Conservation (phyloP, 2,797 vertebrate species). For the Acridotheres tristis region DNA sequence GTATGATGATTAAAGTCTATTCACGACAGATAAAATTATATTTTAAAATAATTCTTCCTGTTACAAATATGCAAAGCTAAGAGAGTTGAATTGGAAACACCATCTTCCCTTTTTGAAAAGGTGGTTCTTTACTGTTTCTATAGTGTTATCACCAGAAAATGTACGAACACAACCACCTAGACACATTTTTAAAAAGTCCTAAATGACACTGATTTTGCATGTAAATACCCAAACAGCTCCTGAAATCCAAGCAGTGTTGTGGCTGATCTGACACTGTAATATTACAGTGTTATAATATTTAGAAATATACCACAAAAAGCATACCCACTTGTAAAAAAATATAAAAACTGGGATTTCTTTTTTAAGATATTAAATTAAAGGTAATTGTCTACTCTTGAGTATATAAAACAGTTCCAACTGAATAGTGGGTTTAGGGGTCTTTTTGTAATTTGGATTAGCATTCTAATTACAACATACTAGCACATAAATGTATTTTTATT, state of each 20-base stretch:
- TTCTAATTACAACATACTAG: background rate
- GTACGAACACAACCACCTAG: background rate
- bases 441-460: background rate
- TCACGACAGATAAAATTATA: background rate
- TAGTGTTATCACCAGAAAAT: background rate
- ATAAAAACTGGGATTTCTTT: background rate
- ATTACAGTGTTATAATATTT: background rate
- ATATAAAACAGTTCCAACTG: background rate
- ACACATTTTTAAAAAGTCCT: background rate
- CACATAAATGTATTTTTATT: conserved; percentile 36
- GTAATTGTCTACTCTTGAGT: background rate
- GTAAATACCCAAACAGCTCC: background rate
- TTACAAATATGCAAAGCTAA: background rate
- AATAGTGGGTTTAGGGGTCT: background rate
- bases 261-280: no score
- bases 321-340: background rate
- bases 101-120: background rate
- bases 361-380: background rate
- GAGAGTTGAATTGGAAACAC: background rate
- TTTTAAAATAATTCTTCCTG: background rate
- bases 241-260: background rate
- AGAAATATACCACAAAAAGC: background rate
- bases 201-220: background rate
- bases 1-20: background rate
- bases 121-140: background rate